These are phyloP conservation scores for Peromyscus leucopus DNA, from an alignment of 2,113 vertebrate species.

Conservation along the genomic window DNA sequence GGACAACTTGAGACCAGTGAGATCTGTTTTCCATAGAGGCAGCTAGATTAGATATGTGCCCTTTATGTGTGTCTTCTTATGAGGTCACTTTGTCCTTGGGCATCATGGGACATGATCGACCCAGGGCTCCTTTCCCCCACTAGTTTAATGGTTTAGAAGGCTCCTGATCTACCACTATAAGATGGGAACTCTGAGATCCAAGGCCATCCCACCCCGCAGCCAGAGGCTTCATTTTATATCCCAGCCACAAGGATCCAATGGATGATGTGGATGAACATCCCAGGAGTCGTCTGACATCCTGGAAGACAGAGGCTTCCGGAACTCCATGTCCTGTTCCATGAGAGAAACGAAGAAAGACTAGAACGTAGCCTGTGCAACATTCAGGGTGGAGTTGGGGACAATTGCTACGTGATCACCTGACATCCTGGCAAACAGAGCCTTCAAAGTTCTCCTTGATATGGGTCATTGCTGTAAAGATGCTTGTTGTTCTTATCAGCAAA, in stretches of 20 bases:
- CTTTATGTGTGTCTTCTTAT: rapidly evolving
- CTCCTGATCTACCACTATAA: rapidly evolving
- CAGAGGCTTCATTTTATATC: background rate
- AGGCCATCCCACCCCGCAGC: background rate
- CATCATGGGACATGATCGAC: background rate
- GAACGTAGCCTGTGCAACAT: background rate
- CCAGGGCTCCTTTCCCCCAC: too few relatives aligned
- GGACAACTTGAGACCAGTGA: background rate
- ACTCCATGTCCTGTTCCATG: rapidly evolving
- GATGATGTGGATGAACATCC: rapidly evolving
- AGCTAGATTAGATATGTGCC: background rate
- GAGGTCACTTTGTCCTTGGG: rapidly evolving
- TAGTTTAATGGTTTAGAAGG: background rate
- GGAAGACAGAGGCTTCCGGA: background rate
- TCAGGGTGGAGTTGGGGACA: background rate
- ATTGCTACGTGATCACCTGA: rapidly evolving
- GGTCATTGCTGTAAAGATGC: too few relatives aligned
- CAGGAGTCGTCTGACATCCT: rapidly evolving
- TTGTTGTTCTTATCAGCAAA: rapidly evolving
- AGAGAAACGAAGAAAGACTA: background rate
- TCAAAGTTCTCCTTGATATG: too few relatives aligned
- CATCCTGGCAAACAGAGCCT: background rate
- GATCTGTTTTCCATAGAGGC: background rate
- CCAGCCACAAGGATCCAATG: background rate
- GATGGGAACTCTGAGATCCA: background rate